Base-by-base conservation (phyloP, 1,140 invertebrate genomes). In the Psilanteris sp. region DNA sequence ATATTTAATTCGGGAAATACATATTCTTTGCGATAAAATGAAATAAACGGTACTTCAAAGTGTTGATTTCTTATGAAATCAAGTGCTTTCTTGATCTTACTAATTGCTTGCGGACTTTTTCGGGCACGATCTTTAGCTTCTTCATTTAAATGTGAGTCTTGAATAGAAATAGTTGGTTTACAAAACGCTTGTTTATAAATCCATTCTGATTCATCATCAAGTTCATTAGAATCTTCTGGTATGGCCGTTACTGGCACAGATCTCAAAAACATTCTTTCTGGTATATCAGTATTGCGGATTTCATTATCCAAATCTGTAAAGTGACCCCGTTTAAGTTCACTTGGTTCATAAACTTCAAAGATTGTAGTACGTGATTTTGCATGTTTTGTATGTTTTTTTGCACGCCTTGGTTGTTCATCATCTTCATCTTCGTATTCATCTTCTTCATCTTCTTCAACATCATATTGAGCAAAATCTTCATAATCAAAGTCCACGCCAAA, bases 401-500 rank as follows among this genome's bases (percentile, higher is more conserved):
- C 91, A 46, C 90, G 85, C 4, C 90, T 87, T 80, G 90, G 79
- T 78, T 81, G 78, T 15, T 87, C n/a, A n/a, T n/a, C 90, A 31
- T 93, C 92, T 8, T 88, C 90, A 41, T 93, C 92, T 68, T 95
- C 93, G 3, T 94, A 93, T 5, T 93, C 92, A 8, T 93, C 93
- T 36, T 95, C 95, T 64, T 97, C 95, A 81, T 7, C 11, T 3
- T 96, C 95, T 66, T 95, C 93, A 50, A 96, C 95, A 4, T 96
- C 96, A 87, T 95, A 96, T 82, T 96, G 94, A 18, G 94, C 93
- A 89, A 98, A 97, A 78, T 98, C 97, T 72, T 97, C 96, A 86
- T 95, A 98, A 87, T 99, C 97, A 90, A 99, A 99, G 85, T 99
- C 96, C 11, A 99, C 97, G 52, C 98, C 98, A 88, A 99, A 99